phyloP scores from a whole-genome alignment of 2,888 invertebrate genomes.

The Heteromyza rotundicornis region DNA sequence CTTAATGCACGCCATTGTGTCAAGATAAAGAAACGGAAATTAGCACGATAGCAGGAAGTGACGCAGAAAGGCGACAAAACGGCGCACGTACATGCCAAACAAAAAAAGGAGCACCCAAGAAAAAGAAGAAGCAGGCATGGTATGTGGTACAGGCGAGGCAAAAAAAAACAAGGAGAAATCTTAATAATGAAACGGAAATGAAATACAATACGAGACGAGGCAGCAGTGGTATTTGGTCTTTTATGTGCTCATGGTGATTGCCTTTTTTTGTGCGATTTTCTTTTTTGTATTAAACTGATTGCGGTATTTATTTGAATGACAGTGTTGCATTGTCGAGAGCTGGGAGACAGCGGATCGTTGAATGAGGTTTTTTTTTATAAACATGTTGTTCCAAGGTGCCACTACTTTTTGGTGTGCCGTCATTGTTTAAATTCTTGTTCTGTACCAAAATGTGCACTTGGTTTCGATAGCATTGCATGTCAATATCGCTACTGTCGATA shows the following conservation, averaged over 20 bases:
- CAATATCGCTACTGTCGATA: no score
- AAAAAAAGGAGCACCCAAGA: conserved; percentile 18
- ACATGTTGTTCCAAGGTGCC: no score
- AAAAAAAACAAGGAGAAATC: conserved; percentile 32
- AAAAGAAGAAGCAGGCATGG: conserved; percentile 23
- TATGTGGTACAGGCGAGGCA: conserved; percentile 24
- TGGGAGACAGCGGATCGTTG: no score
- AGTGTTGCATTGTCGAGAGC: no score
- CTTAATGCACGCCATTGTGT: conserved; percentile 61
- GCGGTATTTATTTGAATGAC: no score
- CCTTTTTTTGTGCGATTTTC: neutral
- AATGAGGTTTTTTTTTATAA: no score
- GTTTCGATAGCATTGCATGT: no score
- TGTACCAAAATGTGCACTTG: no score
- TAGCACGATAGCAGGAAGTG: conserved; percentile 61
- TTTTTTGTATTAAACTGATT: no score
- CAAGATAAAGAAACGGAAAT: conserved; percentile 61
- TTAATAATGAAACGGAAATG: conserved; percentile 59
- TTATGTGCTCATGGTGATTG: neutral
- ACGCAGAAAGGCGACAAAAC: conserved; percentile 36
- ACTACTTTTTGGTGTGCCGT: no score
- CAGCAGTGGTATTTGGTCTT: neutral
- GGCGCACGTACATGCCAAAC: conserved; percentile 20
- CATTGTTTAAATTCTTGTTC: no score
- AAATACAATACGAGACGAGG: conserved; percentile 46